Base-by-base conservation (phyloP, 2,797 vertebrate genomes). In the Artibeus lituratus region DNA sequence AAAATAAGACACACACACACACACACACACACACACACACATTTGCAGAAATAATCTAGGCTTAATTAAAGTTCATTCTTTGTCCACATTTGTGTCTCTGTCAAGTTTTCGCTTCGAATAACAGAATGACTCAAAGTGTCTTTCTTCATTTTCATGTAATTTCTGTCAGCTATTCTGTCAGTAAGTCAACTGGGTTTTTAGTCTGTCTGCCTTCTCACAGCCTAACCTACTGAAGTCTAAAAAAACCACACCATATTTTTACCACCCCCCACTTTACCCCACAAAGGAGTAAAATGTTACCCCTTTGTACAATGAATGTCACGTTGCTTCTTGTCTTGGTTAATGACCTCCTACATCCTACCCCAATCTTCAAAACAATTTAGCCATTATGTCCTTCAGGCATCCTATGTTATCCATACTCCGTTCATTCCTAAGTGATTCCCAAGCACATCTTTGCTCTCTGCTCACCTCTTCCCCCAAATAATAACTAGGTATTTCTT, bases 21-120 rank as follows among this genome's bases (percentile, higher is more conserved):
- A 67, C 22, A 32, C 57, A n/a, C 21, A 67, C 22, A 32, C 57
- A n/a, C 21, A 67, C 22, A 32, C 57, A 26, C 16, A 69, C 39
- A 80, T 21, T 14, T 53, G 39, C 21, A 47, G 10, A 59, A 83
- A 69, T 51, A 51, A 37, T 22, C 42, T 11, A 86, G 72, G 26
- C 53, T 97, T 92, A 91, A 94, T 94, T 77, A 55, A 94, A 90
- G 51, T 53, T 70, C 67, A 57, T 74, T 88, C 35, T 70, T 89
- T 65, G 55, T 73, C 35, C 73, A 67, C 10, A 47, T 15, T 32
- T 80, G 9, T 16, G 47, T 55, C 82, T 77, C 62, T 67, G 35
- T 35, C 14, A 96, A 82, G 67, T 85, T 95, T 91, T 91, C 44
- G 29, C 77, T 87, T 73, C 16, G 70, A 57, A 77, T 16, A 80